These are phyloP conservation scores for Zoanthus sansibaricus DNA, from an alignment of 92 coral and sea anemone species.

Conservation along the genomic window DNA sequence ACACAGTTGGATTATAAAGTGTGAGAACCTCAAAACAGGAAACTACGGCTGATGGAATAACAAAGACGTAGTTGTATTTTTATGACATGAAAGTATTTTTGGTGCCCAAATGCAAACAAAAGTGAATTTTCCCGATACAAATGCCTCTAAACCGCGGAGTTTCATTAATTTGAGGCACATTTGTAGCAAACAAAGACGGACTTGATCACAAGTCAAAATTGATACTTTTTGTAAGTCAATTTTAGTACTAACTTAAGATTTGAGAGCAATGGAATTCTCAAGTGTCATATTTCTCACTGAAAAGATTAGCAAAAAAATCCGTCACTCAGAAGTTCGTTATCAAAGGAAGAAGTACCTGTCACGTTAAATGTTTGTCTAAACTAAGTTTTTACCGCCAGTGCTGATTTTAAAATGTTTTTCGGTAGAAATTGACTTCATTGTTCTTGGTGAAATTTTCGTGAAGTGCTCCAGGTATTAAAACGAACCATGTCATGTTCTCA, in stretches of 20 bases:
- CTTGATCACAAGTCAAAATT: slow-evolving; percentile 1
- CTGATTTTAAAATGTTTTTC: not conserved
- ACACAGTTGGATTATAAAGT: slow-evolving; percentile 38
- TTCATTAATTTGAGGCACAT: slow-evolving; percentile 5
- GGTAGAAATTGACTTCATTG: too few species aligned
- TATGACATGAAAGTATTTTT: slow-evolving; percentile 37
- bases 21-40: slow-evolving; percentile 41
- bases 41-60: slow-evolving; percentile 13
- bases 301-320: not conserved
- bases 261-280: slow-evolving; percentile 18
- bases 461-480: not conserved
- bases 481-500: not conserved
- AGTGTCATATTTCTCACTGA: slow-evolving; percentile 11
- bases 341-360: slow-evolving; percentile 10
- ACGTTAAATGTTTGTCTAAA: slow-evolving; percentile 6
- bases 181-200: not conserved
- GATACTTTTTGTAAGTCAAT: not conserved
- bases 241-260: not conserved
- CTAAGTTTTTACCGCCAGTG: not conserved
- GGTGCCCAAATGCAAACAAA: slow-evolving; percentile 24
- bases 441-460: not conserved
- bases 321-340: not conserved
- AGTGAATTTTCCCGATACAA: not conserved
- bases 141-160: not conserved
- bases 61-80: slow-evolving; percentile 29